Percentiles rank a stretch among this genome's conserved stretches.
These are phyloP conservation scores for Aphelenchoides avenae DNA, from an alignment of 1,140 invertebrate species.

Conservation along the genomic window DNA sequence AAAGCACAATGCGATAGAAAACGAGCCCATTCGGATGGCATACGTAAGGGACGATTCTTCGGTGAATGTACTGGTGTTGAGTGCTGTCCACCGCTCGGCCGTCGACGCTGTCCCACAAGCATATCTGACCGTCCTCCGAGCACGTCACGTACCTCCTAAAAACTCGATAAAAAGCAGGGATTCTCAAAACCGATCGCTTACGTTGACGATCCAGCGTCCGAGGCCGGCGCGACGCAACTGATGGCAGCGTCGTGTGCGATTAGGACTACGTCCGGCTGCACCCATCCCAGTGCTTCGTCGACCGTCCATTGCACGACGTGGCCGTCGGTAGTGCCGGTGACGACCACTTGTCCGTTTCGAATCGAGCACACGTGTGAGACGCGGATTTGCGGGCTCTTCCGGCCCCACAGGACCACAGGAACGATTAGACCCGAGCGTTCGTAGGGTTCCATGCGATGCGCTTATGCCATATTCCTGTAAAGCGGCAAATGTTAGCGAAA, in stretches of 20 bases:
- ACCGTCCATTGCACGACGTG: slow-evolving; percentile 96
- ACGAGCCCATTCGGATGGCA: no score
- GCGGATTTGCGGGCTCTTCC: slow-evolving; percentile 87
- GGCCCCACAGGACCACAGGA: slow-evolving; percentile 93
- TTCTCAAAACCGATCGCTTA: slow-evolving; percentile 72
- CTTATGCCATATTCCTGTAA: no score
- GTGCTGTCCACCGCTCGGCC: slow-evolving; percentile 87
- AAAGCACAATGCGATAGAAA: no score
- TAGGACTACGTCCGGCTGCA: slow-evolving; percentile 86
- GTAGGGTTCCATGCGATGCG: background rate
- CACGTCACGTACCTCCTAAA: slow-evolving; percentile 49
- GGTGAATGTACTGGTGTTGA: slow-evolving; percentile 83
- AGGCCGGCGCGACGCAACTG: slow-evolving; percentile 75
- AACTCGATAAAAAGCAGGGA: slow-evolving; percentile 8
- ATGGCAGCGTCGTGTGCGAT: slow-evolving; percentile 91
- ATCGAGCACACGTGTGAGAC: slow-evolving; percentile 88
- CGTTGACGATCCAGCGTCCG: slow-evolving; percentile 72
- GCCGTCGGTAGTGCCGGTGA: slow-evolving; percentile 94
- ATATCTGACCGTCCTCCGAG: slow-evolving; percentile 72
- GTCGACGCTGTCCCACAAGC: slow-evolving; percentile 92
- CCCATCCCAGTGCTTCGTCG: slow-evolving; percentile 66
- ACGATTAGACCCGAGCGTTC: slow-evolving; percentile 70
- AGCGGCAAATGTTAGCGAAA: no score
- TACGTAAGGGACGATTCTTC: slow-evolving; percentile 75
- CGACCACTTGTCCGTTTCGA: slow-evolving; percentile 80